Evolutionary conservation across 2,888 invertebrate species (phyloP).

Genomic region (Amiota mariae): DNA sequence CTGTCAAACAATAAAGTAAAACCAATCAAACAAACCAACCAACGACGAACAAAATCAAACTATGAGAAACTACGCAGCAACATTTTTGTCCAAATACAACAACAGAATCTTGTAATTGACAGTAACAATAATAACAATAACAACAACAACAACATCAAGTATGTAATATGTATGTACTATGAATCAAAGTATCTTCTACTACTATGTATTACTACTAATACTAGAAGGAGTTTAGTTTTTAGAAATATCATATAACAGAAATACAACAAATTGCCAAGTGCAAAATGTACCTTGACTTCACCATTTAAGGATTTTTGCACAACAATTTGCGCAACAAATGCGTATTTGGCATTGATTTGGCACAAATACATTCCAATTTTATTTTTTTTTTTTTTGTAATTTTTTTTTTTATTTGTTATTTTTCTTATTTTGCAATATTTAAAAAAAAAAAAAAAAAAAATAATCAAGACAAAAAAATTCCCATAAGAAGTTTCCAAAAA

Average conservation of each 20-base stretch:
- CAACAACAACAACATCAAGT: not conserved
- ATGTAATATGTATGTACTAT: too few relatives aligned
- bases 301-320: conserved; percentile 50
- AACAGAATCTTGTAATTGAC: not conserved
- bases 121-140: not conserved
- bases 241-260: not conserved
- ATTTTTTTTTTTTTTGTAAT: conserved; percentile 5
- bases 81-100: conserved; percentile 3
- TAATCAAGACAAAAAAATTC: not conserved
- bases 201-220: too few relatives aligned
- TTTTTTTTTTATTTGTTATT: too few relatives aligned
- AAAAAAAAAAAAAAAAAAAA: not conserved
- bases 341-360: conserved; percentile 42
- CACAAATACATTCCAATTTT: conserved; percentile 24
- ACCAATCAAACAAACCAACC: not conserved
- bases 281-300: conserved; percentile 48
- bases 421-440: too few relatives aligned
- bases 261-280: conserved; percentile 41
- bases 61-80: conserved; percentile 3
- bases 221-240: too few relatives aligned
- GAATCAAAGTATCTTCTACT: too few relatives aligned
- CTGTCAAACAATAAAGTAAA: too few relatives aligned
- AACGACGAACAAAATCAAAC: not conserved
- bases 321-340: conserved; percentile 23
- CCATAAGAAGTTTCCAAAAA: not conserved